phyloP scores from a whole-genome alignment of 35 echinoderm and acorn worm genomes.

The Eucidaris tribuloides region DNA sequence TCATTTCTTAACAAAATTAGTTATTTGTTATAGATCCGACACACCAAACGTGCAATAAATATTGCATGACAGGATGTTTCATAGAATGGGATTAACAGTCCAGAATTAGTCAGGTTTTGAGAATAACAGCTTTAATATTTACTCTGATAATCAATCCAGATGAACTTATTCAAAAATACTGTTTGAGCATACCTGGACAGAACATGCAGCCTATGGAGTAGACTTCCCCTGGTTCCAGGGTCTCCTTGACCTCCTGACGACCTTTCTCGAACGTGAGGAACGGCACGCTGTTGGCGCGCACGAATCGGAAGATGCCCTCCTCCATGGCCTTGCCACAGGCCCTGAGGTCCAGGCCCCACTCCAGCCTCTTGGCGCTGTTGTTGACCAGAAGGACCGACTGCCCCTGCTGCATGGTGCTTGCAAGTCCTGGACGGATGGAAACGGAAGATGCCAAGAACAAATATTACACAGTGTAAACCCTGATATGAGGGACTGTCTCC shows the following conservation, averaged over 20 bases:
- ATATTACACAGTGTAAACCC: no score
- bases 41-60: no score
- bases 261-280: constrained; percentile 59
- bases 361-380: constrained; percentile 78
- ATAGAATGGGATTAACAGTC: no score
- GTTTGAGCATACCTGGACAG: constrained; percentile 99
- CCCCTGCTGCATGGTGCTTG: constrained; percentile 1
- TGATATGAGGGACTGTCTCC: no score
- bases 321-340: constrained; percentile 72
- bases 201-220: constrained; percentile 82
- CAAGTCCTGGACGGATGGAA: background rate
- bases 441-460: no score
- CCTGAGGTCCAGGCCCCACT: constrained; percentile 66
- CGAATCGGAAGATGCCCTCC: constrained; percentile 91
- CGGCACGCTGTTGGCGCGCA: constrained; percentile 59
- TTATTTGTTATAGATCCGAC: no score
- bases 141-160: no score
- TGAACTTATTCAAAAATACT: no score
- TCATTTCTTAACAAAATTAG: no score
- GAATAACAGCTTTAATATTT: no score
- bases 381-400: constrained; percentile 76
- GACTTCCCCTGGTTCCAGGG: constrained; percentile 73
- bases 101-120: no score
- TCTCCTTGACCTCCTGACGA: constrained; percentile 39
- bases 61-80: no score